Percentiles rank a stretch among this genome's conserved stretches.
Evolutionary conservation across 2,797 vertebrate species (phyloP).

Genomic region (Microcaecilia unicolor): DNA sequence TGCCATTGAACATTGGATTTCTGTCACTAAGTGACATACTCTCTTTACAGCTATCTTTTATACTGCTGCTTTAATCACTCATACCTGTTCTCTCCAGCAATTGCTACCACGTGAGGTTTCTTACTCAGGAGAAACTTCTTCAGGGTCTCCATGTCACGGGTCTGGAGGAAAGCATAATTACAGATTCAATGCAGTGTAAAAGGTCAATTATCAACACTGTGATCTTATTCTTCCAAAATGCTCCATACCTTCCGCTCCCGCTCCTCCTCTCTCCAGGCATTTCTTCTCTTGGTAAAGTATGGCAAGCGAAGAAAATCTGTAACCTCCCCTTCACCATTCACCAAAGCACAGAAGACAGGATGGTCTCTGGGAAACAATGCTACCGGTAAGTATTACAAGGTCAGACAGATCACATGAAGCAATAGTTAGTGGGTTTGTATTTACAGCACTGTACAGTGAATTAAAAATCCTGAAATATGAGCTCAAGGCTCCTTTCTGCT

Average conservation of each 20-base stretch:
- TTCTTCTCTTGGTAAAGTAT: constrained; percentile 91
- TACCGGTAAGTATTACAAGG: too few relatives aligned
- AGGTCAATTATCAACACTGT: background rate
- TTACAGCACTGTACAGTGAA: too few relatives aligned
- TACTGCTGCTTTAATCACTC: background rate
- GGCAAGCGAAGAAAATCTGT: constrained; percentile 92
- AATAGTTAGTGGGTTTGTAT: too few relatives aligned
- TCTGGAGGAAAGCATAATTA: constrained; percentile 34
- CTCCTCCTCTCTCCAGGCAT: constrained; percentile 91
- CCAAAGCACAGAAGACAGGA: constrained; percentile 91
- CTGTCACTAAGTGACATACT: too few relatives aligned
- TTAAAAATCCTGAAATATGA: too few relatives aligned
- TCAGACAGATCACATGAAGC: too few relatives aligned
- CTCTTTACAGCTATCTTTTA: too few relatives aligned
- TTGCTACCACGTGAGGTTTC: constrained; percentile 92
- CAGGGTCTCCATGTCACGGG: constrained; percentile 86
- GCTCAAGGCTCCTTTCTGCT: too few relatives aligned
- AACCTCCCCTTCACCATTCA: constrained; percentile 94
- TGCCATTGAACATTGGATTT: too few relatives aligned
- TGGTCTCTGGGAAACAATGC: constrained; percentile 70
- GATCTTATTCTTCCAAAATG: background rate
- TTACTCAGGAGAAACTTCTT: constrained; percentile 92
- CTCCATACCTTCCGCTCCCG: constrained; percentile 83
- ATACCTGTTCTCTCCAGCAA: constrained; percentile 91
- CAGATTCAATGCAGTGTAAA: too few relatives aligned